Percentiles rank a stretch among this genome's conserved stretches.
These are phyloP conservation scores for Apomyelois bistriatella DNA, from an alignment of 2,888 invertebrate genomes.

Conservation along the genomic window DNA sequence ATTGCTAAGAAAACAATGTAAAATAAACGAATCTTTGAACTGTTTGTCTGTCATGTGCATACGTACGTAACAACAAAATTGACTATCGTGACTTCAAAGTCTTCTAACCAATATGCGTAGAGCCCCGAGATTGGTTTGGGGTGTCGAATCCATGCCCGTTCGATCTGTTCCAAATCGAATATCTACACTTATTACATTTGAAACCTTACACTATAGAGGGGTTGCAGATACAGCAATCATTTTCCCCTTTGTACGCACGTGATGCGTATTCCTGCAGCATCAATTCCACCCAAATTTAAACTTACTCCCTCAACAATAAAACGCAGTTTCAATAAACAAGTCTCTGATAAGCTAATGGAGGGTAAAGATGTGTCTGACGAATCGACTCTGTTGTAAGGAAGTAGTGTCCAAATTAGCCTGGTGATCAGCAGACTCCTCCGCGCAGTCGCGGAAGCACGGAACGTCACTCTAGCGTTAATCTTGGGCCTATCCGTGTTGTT, in stretches of 20 bases:
- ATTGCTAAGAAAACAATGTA: background rate
- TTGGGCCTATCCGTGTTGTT: constrained; percentile 49
- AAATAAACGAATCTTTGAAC: background rate
- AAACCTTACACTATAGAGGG: constrained; percentile 47
- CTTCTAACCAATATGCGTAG: background rate
- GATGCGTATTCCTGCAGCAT: constrained; percentile 57
- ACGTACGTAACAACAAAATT: background rate
- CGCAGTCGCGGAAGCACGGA: constrained; percentile 71
- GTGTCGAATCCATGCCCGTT: constrained; percentile 10
- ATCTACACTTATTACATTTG: constrained; percentile 30
- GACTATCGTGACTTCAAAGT: constrained; percentile 12
- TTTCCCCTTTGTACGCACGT: constrained; percentile 59
- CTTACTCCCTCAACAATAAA: constrained; percentile 20
- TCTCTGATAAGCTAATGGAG: constrained; percentile 42
- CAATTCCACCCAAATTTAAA: constrained; percentile 22
- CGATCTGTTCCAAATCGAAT: constrained; percentile 17
- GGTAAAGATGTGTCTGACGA: constrained; percentile 40
- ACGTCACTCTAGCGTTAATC: constrained; percentile 73
- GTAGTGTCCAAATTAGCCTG: constrained; percentile 57
- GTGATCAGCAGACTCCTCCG: constrained; percentile 45
- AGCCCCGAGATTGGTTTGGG: constrained; percentile 6
- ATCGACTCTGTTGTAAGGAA: constrained; percentile 54
- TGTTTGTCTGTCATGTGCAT: background rate
- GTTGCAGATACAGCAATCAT: constrained; percentile 69
- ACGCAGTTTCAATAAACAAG: constrained; percentile 26